Percentiles rank a stretch among this genome's conserved stretches.
Evolutionary conservation across 1,140 invertebrate genomes (phyloP).

Genomic region (Hermatobates lingyangjiaoensis): DNA sequence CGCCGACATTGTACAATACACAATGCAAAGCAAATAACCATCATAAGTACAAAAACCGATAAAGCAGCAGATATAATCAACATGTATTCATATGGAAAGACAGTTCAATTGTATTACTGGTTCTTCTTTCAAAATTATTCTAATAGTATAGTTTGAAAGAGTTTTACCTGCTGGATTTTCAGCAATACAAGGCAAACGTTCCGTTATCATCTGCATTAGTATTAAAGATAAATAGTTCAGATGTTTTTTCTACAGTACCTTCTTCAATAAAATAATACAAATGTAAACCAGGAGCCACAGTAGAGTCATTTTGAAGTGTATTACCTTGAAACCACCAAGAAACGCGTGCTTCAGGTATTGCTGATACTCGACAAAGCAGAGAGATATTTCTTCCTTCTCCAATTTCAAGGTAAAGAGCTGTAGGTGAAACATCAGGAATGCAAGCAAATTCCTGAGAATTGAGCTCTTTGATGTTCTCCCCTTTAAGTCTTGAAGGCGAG

Average conservation of each 20-base stretch:
- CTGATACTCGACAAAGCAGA: slow-evolving; percentile 53
- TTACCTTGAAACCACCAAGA: slow-evolving; percentile 62
- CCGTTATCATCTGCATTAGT: slow-evolving; percentile 55
- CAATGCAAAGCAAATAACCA: slow-evolving; percentile 12
- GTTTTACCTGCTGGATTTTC: slow-evolving; percentile 60
- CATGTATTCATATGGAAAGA: slow-evolving; percentile 43
- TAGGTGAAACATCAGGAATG: slow-evolving; percentile 50
- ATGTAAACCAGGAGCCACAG: slow-evolving; percentile 37
- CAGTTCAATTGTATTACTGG: slow-evolving; percentile 39
- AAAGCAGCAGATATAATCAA: slow-evolving; percentile 37
- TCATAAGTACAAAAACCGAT: slow-evolving; percentile 15
- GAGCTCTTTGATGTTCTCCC: slow-evolving; percentile 44
- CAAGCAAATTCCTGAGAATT: slow-evolving; percentile 59
- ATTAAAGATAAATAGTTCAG: slow-evolving; percentile 55
- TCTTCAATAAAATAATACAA: slow-evolving; percentile 47
- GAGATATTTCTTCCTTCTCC: slow-evolving; percentile 60
- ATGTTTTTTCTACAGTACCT: slow-evolving; percentile 44
- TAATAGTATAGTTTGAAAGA: slow-evolving; percentile 55
- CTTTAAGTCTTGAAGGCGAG: slow-evolving; percentile 41
- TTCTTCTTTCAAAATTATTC: slow-evolving; percentile 48
- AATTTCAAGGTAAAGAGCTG: slow-evolving; percentile 48
- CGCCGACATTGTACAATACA: slow-evolving; percentile 19
- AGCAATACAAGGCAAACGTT: slow-evolving; percentile 56
- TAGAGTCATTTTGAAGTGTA: slow-evolving; percentile 46
- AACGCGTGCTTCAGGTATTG: slow-evolving; percentile 54